phyloP scores from a whole-genome alignment of 2,797 vertebrate genomes.

The Acestrorhynchus altus region DNA sequence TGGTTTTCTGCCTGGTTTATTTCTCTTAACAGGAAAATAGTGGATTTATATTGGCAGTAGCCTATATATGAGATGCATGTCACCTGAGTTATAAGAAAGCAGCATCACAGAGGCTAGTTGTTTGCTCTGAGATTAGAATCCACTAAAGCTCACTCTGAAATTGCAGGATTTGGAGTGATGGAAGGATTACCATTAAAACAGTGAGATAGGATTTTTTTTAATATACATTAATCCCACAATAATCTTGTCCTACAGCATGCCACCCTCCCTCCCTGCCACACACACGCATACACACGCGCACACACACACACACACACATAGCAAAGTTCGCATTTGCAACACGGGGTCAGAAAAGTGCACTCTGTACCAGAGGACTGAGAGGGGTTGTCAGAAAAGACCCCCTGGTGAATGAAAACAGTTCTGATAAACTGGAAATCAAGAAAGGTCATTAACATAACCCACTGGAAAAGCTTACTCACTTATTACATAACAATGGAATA shows the following conservation, averaged over 20 bases:
- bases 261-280: not conserved
- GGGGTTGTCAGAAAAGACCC: not conserved
- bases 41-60: not conserved
- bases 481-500: no score
- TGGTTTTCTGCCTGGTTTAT: not conserved
- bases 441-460: no score
- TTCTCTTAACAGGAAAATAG: not conserved
- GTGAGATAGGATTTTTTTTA: slow-evolving; percentile 51
- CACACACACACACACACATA: not conserved
- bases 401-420: not conserved
- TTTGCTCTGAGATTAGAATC: slow-evolving; percentile 46
- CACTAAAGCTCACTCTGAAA: slow-evolving; percentile 32
- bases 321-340: not conserved
- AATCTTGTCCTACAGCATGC: slow-evolving; percentile 55
- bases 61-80: slow-evolving; percentile 18
- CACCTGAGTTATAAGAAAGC: slow-evolving; percentile 34
- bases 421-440: no score
- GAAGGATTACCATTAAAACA: slow-evolving; percentile 59
- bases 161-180: slow-evolving; percentile 55
- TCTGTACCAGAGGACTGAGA: not conserved
- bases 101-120: not conserved
- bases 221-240: slow-evolving; percentile 58
- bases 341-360: not conserved
- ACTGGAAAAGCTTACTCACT: no score
- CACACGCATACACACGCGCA: slow-evolving; percentile 1